These are phyloP conservation scores for Porphyrio hochstetteri DNA, from an alignment of 2,113 vertebrate genomes.

Conservation along the genomic window DNA sequence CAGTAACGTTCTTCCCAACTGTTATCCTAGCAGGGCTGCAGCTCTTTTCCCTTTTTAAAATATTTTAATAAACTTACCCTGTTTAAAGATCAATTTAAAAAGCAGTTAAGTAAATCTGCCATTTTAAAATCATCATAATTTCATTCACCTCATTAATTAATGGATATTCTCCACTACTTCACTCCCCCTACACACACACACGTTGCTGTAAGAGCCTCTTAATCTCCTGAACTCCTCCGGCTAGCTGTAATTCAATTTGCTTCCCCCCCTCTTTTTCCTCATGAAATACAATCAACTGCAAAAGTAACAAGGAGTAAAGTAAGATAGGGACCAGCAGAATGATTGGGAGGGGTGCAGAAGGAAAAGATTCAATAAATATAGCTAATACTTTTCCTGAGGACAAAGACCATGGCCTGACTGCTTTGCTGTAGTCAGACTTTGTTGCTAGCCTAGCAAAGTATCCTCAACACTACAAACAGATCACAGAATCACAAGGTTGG, in stretches of 20 bases:
- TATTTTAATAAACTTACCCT: not conserved
- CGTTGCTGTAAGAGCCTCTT: conserved; percentile 25
- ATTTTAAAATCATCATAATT: conserved; percentile 30
- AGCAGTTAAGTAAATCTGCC: conserved; percentile 15
- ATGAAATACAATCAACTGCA: not conserved
- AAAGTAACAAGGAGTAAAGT: not conserved
- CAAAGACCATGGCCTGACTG: not conserved
- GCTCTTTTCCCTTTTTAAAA: not conserved
- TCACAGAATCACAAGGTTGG: no score
- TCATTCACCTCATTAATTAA: conserved; percentile 48
- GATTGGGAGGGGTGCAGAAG: not conserved
- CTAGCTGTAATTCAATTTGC: not conserved
- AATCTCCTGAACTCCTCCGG: conserved; percentile 10
- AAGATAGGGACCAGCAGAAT: not conserved
- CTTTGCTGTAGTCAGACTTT: not conserved
- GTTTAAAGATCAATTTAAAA: conserved; percentile 31
- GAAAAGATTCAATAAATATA: not conserved
- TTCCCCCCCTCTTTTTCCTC: not conserved
- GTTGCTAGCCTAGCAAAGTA: not conserved
- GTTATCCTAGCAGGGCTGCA: not conserved
- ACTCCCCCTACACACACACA: not conserved
- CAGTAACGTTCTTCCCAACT: not conserved
- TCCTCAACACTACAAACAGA: not conserved
- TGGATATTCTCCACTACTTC: conserved; percentile 14
- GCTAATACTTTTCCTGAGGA: not conserved